Evolutionary conservation across 2,797 vertebrate species (phyloP), one percentile per base, ranked within the genome.

Genomic region (Pangasius djambal): DNA sequence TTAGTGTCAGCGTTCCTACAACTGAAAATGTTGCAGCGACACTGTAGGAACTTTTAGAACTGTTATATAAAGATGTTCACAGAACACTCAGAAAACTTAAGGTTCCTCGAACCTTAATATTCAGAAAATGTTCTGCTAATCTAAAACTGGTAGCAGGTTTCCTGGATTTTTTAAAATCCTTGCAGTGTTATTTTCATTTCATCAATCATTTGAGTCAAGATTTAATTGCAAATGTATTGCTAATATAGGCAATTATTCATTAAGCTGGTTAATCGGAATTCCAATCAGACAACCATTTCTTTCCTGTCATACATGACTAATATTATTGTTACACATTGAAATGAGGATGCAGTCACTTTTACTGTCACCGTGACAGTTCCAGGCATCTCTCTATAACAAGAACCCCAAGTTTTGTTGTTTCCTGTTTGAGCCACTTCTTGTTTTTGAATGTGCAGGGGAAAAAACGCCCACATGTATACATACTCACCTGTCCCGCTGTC

Each of bases 391-490:
- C 31, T 25, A 82, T 61, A 61, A 37, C 18, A 25, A 82, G 20
- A 61, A 82, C 20, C 34, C 34, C 22, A 61, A 15, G 55, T 37
- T n/a, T 55, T 55, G 18, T 37, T 57, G n/a, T 81, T 83, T 83
- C 25, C 37, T 44, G 44, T 44, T 61, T 40, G 13, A 37, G 4
- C 20, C 55, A 78, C 25, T 31, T 44, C 15, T 78, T 82, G 52
- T 34, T 82, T 82, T 82, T 82, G 57, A 61, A 25, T 61, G n/a
- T 69, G 48, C 31, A 55, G 4, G 34, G 13, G 44, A 52, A 67
- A 67, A 82, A 59, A 16, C 48, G 3, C 65, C 13, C 72, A 37
- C 83, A 86, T 55, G 15, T 74, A 77, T 72, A 72, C n/a, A 79
- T 20, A 57, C 6, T 55, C 20, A 40, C 50, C 50, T 57, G 34